Evolutionary conservation across 53 echinoderm and acorn worm genomes (phyloP).

Genomic region (Antedon mediterranea): DNA sequence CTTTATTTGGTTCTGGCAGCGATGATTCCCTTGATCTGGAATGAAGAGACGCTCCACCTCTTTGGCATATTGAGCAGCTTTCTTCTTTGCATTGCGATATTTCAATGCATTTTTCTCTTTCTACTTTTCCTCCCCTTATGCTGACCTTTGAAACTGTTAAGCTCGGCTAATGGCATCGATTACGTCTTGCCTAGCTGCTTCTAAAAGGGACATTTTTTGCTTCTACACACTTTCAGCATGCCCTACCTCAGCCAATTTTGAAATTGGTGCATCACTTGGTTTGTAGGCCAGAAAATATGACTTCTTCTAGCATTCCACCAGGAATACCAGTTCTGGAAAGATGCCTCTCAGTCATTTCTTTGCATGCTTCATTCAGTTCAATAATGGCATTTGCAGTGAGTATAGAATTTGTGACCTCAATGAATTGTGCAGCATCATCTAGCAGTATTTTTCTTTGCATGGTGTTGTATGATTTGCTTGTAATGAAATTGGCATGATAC

Average conservation of each 20-base stretch:
- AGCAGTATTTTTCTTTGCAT: neutral
- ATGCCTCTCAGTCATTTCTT: too few species aligned
- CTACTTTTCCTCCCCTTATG: neutral
- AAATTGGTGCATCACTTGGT: neutral
- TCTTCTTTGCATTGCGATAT: too few species aligned
- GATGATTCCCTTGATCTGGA: neutral
- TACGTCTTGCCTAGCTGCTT: neutral
- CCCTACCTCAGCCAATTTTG: neutral
- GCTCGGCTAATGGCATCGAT: neutral
- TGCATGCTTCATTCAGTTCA: too few species aligned
- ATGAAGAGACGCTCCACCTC: neutral
- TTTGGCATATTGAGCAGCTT: too few species aligned
- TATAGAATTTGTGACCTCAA: neutral
- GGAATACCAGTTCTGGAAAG: too few species aligned
- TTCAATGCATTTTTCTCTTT: neutral
- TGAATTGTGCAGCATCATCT: neutral
- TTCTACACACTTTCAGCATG: too few species aligned
- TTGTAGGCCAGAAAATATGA: conserved; percentile 3
- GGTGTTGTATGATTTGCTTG: conserved; percentile 4
- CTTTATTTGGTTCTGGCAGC: too few species aligned
- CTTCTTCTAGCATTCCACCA: too few species aligned
- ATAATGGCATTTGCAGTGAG: too few species aligned
- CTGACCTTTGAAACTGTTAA: neutral
- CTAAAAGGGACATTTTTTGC: too few species aligned
- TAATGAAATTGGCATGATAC: conserved; percentile 6